These are phyloP conservation scores for Drosophila baimaii DNA, from an alignment of 1,140 invertebrate genomes.

Conservation along the genomic window DNA sequence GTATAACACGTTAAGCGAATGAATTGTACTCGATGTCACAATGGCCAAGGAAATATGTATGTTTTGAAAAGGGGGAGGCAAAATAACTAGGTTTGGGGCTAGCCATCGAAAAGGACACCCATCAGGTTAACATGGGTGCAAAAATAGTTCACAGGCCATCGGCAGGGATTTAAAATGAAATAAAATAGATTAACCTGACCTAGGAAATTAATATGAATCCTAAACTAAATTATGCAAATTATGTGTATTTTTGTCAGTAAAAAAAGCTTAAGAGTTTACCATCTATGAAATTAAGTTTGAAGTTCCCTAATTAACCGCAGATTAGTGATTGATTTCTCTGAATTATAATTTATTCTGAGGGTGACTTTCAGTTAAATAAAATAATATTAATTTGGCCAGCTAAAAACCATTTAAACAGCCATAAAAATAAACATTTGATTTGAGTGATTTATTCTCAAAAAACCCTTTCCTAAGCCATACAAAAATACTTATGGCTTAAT, in stretches of 20 bases:
- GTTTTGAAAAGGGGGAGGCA: neutral
- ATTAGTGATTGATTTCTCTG: neutral
- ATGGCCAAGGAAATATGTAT: slow-evolving; percentile 14
- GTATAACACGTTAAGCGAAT: slow-evolving; percentile 49
- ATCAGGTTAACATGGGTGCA: neutral
- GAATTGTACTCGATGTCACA: slow-evolving; percentile 38
- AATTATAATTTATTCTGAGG: neutral
- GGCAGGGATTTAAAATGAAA: too few species aligned
- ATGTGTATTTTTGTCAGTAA: neutral
- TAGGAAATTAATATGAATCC: neutral
- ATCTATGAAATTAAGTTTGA: neutral
- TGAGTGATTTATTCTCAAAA: too few species aligned
- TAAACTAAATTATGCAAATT: neutral
- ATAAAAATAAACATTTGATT: neutral
- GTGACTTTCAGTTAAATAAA: neutral
- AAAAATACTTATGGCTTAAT: neutral
- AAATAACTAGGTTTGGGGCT: neutral
- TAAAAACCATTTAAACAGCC: neutral
- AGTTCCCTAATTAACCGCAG: neutral
- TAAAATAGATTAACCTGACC: neutral
- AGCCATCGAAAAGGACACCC: neutral
- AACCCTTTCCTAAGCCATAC: too few species aligned
- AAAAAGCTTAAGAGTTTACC: too few species aligned
- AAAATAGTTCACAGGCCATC: neutral
- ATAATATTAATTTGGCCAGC: neutral